Base-by-base conservation (phyloP, 2,888 invertebrate genomes). In the Chrysolina americana region DNA sequence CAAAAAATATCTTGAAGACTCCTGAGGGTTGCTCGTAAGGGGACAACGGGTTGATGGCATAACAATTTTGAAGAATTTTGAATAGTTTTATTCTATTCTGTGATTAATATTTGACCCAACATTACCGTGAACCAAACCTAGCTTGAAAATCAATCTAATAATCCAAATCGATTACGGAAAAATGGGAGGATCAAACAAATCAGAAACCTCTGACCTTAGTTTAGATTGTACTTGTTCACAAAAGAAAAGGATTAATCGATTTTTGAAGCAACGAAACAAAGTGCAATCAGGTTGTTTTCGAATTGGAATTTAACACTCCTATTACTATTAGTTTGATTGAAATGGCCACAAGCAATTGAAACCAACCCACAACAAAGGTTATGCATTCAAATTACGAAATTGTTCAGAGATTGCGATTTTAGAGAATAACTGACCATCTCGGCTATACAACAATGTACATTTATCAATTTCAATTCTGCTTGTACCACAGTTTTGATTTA, bases 271-370 rank as follows among this genome's bases (percentile, higher is more conserved):
- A 15, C 28, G 56, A 59, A 59, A 23, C 28, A 59, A 59, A 21
- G 23, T 15, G 13, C 8, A 23, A 59, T 59, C 11, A 28, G 5
- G 23, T 59, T 28, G 28, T 59, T 59, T 23, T 50, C 50, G 15
- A 50, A 50, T 50, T 13, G 8, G 2, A 50, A 1, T 17, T 17
- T n/a, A n/a, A 59, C 28, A 59, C 59, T 59, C 28, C 59, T n/a
- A 59, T 59, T 59, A 59, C 59, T n/a, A 59, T 59, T 59, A 59
- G 6, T n/a, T 6, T 15, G 6, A 23, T n/a, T 15, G 28, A 59
- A 59, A 15, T 59, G 59, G 59, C 59, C 59, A 59, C 23, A 59
- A 59, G 28, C 59, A 59, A 59, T 59, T 23, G 28, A 59, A 15
- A 28, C 13, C 23, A 28, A 15, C 11, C 59, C 28, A 23, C 59